Conservation (phyloP, 2,797 vertebrate species). For the Cossypha caffra region DNA sequence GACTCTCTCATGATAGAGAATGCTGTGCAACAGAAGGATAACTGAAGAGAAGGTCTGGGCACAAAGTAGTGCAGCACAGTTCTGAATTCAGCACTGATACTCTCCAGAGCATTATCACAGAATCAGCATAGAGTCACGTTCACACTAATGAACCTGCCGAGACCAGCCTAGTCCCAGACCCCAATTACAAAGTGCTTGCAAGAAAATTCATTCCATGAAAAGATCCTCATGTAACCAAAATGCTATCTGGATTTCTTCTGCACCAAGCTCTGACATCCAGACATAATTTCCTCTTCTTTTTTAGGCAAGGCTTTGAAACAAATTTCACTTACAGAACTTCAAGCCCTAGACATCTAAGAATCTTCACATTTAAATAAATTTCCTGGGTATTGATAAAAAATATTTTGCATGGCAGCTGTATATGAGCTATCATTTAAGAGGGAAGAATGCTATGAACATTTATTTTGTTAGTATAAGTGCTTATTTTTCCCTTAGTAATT, state of each 20-base stretch:
- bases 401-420: not conserved
- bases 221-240: not conserved
- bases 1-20: not conserved
- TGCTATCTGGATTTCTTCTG: not conserved
- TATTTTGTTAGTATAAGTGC: not conserved
- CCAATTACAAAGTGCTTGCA: not conserved
- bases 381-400: not conserved
- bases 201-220: not conserved
- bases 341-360: not conserved
- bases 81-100: not conserved
- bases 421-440: not conserved
- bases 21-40: not conserved
- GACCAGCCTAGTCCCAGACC: not conserved
- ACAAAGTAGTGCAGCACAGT: not conserved
- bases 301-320: not conserved
- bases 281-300: not conserved
- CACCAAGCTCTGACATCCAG: not conserved
- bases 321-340: not conserved
- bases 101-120: not conserved
- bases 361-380: not conserved
- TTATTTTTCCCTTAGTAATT: not conserved
- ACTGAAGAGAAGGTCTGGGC: not conserved
- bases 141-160: not conserved
- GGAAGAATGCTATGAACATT: not conserved
- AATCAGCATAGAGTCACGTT: not conserved